Evolutionary conservation across 1,140 invertebrate species (phyloP).

Genomic region (Octopus sinensis): DNA sequence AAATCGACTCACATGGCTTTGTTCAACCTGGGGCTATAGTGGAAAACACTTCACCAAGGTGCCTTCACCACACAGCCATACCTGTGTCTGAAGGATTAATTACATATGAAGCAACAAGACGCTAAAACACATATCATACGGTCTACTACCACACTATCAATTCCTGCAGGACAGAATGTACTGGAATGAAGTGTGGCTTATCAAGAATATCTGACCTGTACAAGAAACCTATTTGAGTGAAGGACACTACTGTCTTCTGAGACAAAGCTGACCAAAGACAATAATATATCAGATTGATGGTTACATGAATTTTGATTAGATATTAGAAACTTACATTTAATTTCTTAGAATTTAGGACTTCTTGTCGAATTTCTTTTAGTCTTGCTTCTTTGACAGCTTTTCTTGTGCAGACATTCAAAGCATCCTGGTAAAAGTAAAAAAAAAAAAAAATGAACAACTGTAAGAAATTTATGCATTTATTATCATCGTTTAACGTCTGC

Average conservation of each 20-base stretch:
- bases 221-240: background rate
- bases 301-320: background rate
- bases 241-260: background rate
- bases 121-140: too few species aligned
- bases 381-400: constrained; percentile 89
- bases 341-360: constrained; percentile 89
- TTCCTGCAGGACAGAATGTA: background rate
- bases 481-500: too few species aligned
- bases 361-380: constrained; percentile 91
- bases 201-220: background rate
- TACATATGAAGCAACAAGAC: too few species aligned
- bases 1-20: too few species aligned
- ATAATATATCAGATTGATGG: background rate
- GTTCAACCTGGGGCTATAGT: too few species aligned
- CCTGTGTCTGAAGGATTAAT: too few species aligned
- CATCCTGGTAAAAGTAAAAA: constrained; percentile 65
- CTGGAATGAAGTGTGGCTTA: background rate
- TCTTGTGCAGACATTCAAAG: constrained; percentile 87
- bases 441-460: too few species aligned
- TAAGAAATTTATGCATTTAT: too few species aligned
- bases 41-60: too few species aligned
- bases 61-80: too few species aligned
- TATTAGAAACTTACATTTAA: constrained; percentile 69
- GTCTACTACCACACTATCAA: background rate
- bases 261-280: background rate